Conservation (phyloP, 2,113 vertebrate genomes). For the Lethenteron reissneri region DNA sequence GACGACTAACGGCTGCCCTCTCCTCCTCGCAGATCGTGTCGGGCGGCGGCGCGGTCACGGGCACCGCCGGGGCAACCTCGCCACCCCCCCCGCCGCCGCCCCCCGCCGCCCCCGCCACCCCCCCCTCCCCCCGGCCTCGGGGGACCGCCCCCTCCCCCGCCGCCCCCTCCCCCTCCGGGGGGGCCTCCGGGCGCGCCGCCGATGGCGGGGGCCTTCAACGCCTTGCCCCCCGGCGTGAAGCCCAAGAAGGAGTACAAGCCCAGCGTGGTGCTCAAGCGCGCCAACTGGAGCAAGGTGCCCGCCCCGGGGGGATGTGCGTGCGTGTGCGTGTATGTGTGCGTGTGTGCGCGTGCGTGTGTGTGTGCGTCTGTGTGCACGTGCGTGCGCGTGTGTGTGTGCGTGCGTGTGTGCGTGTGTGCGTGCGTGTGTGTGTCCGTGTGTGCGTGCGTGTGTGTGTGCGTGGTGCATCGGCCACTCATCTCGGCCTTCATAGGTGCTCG, state of each 20-base stretch:
- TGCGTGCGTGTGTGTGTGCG: no score
- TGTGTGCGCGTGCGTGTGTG: no score
- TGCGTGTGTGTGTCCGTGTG: no score
- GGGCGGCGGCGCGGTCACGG: no score
- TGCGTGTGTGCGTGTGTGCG: no score
- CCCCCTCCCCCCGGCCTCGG: conserved; percentile 20
- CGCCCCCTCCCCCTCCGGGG: conserved; percentile 22
- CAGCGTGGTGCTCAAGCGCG: conserved; percentile 61
- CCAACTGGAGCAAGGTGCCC: conserved; percentile 93
- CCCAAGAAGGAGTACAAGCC: conserved; percentile 66
- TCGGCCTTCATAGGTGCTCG: no score
- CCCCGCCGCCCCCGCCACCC: conserved; percentile 24
- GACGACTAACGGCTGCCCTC: no score
- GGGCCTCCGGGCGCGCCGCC: conserved; percentile 11
- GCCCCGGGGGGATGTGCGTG: neutral
- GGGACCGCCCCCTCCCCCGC: neutral
- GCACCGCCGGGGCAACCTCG: conserved; percentile 17
- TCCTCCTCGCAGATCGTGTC: no score
- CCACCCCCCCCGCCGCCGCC: conserved; percentile 21
- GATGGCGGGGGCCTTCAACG: neutral
- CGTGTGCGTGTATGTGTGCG: neutral
- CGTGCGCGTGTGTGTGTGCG: no score
- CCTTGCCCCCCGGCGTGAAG: conserved; percentile 62
- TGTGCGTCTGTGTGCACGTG: no score
- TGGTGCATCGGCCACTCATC: no score